Base-by-base conservation (phyloP, 1,140 invertebrate species). In the Frieseomelitta varia region DNA sequence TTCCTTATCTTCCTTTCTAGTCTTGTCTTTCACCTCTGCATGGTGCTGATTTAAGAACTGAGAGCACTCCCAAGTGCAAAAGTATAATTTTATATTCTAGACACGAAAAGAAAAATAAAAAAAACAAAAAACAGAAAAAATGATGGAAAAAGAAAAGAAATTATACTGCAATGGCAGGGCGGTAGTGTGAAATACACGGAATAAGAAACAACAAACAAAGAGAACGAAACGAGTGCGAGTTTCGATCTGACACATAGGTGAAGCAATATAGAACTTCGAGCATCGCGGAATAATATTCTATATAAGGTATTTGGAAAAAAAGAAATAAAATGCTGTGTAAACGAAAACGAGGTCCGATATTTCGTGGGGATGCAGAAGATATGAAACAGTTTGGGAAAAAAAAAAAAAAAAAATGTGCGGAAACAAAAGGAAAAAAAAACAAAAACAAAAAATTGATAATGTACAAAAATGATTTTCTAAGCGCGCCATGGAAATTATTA, bases 1-100 rank as follows among this genome's bases (percentile, higher is more conserved):
- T 78, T 89, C 79, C 79, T 47, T 88, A 78, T 79, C 79, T 89
- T 89, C 75, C 81, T 84, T 87, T 90, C 88, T 89, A 90, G 87
- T 89, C 88, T 88, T 76, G 56, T 86, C 85, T 90, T 90, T 89
- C 72, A 84, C 79, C 87, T 89, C 67, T 82, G 69, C 63, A 74
- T 89, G 85, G 85, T 89, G 88, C 87, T 90, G 85, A 63, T 90
- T 89, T 56, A 67, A 87, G 81, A 80, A 81, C 73, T 79, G 77
- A 89, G 47, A 78, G 71, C 81, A 76, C 79, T 90, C 39, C 63
- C 15, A 69, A 73, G 78, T 85, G 81, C 71, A 72, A 75, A 69
- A 89, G 39, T 69, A 63, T 77, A 72, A 84, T 86, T 86, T 86
- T 84, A 63, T 78, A 73, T 78, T 74, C 19, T 58, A 51, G 68